Conservation (phyloP, 2,888 invertebrate genomes). For the Cabera pusaria region DNA sequence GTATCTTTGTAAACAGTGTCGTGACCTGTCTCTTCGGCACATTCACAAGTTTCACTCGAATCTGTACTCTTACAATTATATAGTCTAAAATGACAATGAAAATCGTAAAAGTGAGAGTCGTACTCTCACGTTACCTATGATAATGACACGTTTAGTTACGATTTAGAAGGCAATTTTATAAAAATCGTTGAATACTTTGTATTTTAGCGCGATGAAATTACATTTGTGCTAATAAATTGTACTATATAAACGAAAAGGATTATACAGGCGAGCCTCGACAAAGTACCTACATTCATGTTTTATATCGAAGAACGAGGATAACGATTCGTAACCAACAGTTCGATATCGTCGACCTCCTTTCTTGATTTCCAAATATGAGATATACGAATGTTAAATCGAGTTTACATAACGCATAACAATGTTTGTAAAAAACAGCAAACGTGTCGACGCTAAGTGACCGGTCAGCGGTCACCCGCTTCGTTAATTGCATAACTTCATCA, state of each 20-base stretch:
- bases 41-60: constrained; percentile 12
- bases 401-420: constrained; percentile 29
- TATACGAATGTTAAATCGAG: constrained; percentile 21
- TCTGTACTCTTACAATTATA: constrained; percentile 21
- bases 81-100: constrained; percentile 23
- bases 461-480: constrained; percentile 31
- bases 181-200: constrained; percentile 17
- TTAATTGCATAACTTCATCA: constrained; percentile 46
- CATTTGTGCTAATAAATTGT: constrained; percentile 24
- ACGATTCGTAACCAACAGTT: constrained; percentile 16
- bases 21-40: constrained; percentile 12
- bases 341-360: constrained; percentile 30
- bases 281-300: too few relatives aligned
- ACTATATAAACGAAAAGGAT: too few relatives aligned
- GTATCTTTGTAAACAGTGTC: constrained; percentile 20
- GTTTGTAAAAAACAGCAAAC: constrained; percentile 25
- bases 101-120: constrained; percentile 14
- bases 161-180: constrained; percentile 27
- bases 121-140: constrained; percentile 19
- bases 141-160: constrained; percentile 14
- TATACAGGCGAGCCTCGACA: too few relatives aligned
- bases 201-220: constrained; percentile 3
- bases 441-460: constrained; percentile 30
- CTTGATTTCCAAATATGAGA: constrained; percentile 19
- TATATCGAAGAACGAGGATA: too few relatives aligned